Evolutionary conservation across 1,140 invertebrate genomes (phyloP).

Genomic region (Matsumurasca onukii): DNA sequence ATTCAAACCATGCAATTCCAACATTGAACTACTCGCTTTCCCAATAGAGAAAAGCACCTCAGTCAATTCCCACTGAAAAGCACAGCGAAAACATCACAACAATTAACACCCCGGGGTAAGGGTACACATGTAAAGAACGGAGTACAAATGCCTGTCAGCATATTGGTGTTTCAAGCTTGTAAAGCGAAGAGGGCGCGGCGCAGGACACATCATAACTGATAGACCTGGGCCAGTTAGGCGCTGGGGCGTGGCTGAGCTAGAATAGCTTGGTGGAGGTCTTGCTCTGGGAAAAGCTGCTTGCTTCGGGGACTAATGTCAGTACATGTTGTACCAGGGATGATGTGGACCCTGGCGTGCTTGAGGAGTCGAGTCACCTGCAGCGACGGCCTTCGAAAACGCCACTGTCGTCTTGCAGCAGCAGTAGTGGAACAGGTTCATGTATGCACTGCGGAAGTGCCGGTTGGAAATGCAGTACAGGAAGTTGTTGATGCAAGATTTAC

Average conservation of each 20-base stretch:
- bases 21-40: no score
- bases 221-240: constrained; percentile 55
- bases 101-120: no score
- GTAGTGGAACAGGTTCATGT: constrained; percentile 76
- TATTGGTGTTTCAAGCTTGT: no score
- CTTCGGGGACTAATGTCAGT: constrained; percentile 62
- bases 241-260: constrained; percentile 47
- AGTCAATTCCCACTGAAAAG: no score
- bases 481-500: constrained; percentile 67
- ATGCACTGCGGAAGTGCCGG: constrained; percentile 70
- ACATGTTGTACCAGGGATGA: constrained; percentile 72
- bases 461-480: constrained; percentile 66
- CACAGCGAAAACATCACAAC: no score
- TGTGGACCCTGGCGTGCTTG: constrained; percentile 72
- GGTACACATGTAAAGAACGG: no score
- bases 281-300: constrained; percentile 33
- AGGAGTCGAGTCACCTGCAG: constrained; percentile 55
- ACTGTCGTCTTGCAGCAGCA: constrained; percentile 81
- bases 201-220: constrained; percentile 55
- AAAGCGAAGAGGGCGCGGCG: no score
- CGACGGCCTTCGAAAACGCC: constrained; percentile 64
- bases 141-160: no score
- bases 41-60: no score
- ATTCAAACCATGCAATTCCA: no score
- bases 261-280: constrained; percentile 41